Evolutionary conservation across 2,113 vertebrate species (phyloP).

Genomic region (Protobothrops flavoviridis): DNA sequence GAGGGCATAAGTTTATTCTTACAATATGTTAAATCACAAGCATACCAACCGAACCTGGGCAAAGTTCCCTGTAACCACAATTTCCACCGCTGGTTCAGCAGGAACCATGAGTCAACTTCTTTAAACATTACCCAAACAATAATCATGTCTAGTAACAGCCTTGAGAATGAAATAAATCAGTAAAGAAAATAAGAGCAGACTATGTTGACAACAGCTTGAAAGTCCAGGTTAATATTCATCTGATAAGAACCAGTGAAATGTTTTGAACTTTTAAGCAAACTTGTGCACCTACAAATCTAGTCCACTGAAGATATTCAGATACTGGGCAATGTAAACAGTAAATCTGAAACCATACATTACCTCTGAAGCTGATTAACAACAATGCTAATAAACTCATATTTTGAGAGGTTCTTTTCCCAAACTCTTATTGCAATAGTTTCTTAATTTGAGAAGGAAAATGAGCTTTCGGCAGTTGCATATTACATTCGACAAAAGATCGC

Average conservation of each 20-base stretch:
- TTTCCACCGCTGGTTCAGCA: neutral
- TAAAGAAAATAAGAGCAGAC: conserved; percentile 9
- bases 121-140: neutral
- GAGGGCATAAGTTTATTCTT: too few species aligned
- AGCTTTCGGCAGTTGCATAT: conserved; percentile 5
- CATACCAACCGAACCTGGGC: neutral
- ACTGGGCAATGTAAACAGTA: neutral
- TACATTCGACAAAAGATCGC: neutral
- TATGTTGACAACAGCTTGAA: conserved; percentile 1
- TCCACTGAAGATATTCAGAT: neutral
- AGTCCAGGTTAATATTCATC: conserved; percentile 19
- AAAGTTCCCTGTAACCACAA: neutral
- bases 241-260: neutral
- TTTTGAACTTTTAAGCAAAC: neutral
- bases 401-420: neutral
- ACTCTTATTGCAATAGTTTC: neutral
- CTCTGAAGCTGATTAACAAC: neutral
- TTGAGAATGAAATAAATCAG: neutral
- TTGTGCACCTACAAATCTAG: neutral
- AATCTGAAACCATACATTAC: neutral
- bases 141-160: neutral
- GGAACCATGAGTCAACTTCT: neutral
- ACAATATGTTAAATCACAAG: too few species aligned
- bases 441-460: conserved; percentile 9
- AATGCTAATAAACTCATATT: conserved; percentile 4